Percentiles rank a stretch among this genome's conserved stretches.
phyloP scores from a whole-genome alignment of 2,113 vertebrate genomes.

The Theristicus caerulescens region DNA sequence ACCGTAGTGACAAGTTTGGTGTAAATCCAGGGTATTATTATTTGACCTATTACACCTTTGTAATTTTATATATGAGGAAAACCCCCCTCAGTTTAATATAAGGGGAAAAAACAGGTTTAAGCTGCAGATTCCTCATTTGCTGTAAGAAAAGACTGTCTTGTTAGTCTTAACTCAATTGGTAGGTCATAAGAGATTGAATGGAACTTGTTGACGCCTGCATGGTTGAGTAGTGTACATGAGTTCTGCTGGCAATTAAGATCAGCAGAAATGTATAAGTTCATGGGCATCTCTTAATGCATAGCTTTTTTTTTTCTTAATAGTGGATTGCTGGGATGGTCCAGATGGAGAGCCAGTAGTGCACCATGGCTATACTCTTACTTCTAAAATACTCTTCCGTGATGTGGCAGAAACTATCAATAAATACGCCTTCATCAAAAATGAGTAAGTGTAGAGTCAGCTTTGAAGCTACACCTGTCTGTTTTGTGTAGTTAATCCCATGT shows the following conservation, averaged over 20 bases:
- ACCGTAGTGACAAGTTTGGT: not conserved
- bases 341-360: conserved; percentile 96
- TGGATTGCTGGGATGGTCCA: conserved; percentile 97
- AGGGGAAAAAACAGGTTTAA: not conserved
- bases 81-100: not conserved
- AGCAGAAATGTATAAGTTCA: fast-evolving
- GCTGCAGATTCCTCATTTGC: not conserved
- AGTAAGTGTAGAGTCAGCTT: conserved; percentile 75
- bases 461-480: not conserved
- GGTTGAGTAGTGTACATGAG: not conserved
- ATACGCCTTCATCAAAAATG: conserved; percentile 92
- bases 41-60: not conserved
- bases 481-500: not conserved
- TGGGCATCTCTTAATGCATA: not conserved
- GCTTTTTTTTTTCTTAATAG: conserved; percentile 67
- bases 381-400: conserved; percentile 93
- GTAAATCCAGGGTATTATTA: not conserved
- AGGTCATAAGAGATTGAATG: not conserved
- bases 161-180: not conserved
- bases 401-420: conserved; percentile 95
- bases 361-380: conserved; percentile 96
- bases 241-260: not conserved
- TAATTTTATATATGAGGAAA: not conserved
- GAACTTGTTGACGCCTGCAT: not conserved
- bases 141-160: not conserved